phyloP scores from a whole-genome alignment of 1,140 invertebrate species.

The Brachionus rotundiformis region DNA sequence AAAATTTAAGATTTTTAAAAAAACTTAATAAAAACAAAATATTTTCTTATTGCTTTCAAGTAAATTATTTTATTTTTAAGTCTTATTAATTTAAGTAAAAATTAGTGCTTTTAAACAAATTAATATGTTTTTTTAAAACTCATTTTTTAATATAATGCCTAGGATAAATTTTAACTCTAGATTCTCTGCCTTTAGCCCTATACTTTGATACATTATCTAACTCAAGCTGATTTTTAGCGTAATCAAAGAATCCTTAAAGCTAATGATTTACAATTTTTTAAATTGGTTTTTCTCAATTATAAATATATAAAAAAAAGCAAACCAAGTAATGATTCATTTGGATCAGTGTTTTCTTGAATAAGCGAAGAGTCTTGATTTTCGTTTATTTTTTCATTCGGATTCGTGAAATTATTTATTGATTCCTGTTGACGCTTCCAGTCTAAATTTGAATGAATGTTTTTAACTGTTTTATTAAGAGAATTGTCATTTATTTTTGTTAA shows the following conservation, averaged over 20 bases:
- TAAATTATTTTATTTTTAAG: background rate
- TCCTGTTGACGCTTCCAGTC: background rate
- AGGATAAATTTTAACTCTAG: background rate
- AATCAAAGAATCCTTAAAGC: background rate
- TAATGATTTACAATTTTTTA: background rate
- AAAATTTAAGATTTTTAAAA: background rate
- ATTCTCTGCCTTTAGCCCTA: background rate
- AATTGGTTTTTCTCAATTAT: background rate
- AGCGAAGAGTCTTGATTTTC: background rate
- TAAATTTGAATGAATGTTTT: constrained; percentile 45
- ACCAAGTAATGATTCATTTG: constrained; percentile 27
- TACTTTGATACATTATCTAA: background rate
- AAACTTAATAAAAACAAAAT: background rate
- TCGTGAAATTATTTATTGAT: background rate
- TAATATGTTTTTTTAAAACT: no score
- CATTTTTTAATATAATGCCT: background rate
- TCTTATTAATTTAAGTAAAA: no score
- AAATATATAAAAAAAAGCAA: background rate
- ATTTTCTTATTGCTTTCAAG: background rate
- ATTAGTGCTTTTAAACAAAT: no score
- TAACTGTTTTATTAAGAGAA: background rate
- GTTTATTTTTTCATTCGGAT: constrained; percentile 8
- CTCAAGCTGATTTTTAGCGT: background rate
- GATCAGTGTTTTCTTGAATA: background rate
- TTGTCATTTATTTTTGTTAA: background rate